Base-by-base conservation (phyloP, 2,888 invertebrate genomes). In the Microplitis deprimator region DNA sequence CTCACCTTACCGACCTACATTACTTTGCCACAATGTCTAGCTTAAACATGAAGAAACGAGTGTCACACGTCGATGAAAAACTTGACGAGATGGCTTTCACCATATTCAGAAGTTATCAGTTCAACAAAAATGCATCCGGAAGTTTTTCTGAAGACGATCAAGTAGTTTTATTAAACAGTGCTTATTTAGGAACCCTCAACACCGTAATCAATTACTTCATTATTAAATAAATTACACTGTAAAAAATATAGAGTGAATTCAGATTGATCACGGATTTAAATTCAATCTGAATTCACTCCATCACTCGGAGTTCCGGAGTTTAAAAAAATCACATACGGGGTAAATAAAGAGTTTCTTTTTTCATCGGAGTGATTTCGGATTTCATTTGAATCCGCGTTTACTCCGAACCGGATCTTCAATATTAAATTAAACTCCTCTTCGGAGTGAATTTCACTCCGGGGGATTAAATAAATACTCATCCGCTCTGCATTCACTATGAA, bases 131-230 rank as follows among this genome's bases (percentile, higher is more conserved):
- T 72, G 91, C 90, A 3, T 92, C 93, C 0, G 91, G 90, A 0
- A 86, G 80, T 6, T 85, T 91, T 1, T 87, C 88, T 0, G 91
- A 92, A 68, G 89, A 91, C 7, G 93, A 93, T 64, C 88, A 90
- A 40, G 81, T 93, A 0, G 92, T 91, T 0, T 90, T 93, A 74
- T 88, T 93, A 75, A 92, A 93, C 84, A 91, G 92, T 38, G 91
- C 92, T 1, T 91, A 93, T 75, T 79, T 93, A 90, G 93, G 93
- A 86, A 90, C 81, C 5, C 79, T 86, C n/a, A 71, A 69, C 7
- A 81, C 75, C 79, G 90, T 87, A 81, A 76, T 59, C 70, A 62
- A 38, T 8, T 17, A 60, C 5, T 38, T 60, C 6, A 59, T 59
- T 5, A 67, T 50, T 84, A 81, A 79, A 68, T 62, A n/a, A 29